Evolutionary conservation across 35 echinoderm and acorn worm species (phyloP), one percentile per base, ranked within the genome.

Genomic region (Hemicentrotus pulcherrimus): DNA sequence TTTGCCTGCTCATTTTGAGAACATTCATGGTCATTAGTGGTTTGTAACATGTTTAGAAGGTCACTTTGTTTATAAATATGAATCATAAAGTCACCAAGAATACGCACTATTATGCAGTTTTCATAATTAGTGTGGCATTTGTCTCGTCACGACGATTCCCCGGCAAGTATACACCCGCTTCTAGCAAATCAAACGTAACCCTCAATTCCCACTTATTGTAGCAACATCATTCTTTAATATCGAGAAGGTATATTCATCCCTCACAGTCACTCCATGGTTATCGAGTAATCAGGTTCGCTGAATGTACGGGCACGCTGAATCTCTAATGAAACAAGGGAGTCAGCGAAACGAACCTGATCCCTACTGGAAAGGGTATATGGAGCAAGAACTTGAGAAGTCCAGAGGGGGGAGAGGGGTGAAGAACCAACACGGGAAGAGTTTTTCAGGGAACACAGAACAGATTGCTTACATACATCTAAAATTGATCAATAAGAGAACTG

Each of bases 261-360:
- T 28, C 65, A 22, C 22, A n/a, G 65, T 8, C 22, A 28, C 28
- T 78, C 19, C 19, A 28, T 78, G 65, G 22, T 78, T 78, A 10
- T 55, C 50, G 50, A 55, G 11, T 55, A 78, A 78, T 78, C 65
- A 78, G 24, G 65, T 78, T 78, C 65, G 65, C 65, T 78, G 65
- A 78, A 78, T 78, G 65, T 78, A 78, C 65, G 65, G 65, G n/a
- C 65, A 78, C 65, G 65, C 8, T 78, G 65, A 78, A 78, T 78
- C 65, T n/a, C 65, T 78, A 78, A 78, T 78, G 65, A 78, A 78
- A 78, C 65, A 78, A 78, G 65, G 65, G 65, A 78, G 65, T 28
- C 24, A 78, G 65, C 65, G 65, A 78, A 78, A 78, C 65, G 65
- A 78, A 78, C 22, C 65, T 28, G 65, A 78, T 22, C 4, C 19